These are phyloP conservation scores for Lithobates sylvaticus DNA, from an alignment of 2,797 vertebrate genomes.

Conservation along the genomic window DNA sequence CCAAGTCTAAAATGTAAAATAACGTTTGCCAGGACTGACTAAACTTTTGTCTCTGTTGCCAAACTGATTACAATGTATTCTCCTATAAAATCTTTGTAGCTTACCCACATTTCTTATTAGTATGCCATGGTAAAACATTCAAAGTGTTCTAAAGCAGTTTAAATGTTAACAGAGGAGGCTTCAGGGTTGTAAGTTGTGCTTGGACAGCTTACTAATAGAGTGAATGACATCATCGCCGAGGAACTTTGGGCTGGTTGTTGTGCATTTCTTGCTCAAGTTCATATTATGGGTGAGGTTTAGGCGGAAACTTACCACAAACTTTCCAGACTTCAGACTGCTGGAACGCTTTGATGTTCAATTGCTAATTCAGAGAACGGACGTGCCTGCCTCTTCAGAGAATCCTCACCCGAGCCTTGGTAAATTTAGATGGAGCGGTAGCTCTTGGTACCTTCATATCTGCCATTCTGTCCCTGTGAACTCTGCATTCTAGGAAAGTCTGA, in stretches of 20 bases:
- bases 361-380: constrained; percentile 42
- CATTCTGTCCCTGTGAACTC: constrained; percentile 62
- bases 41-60: no score
- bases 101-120: background rate
- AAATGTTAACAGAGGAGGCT: background rate
- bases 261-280: constrained; percentile 25
- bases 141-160: background rate
- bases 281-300: constrained; percentile 45
- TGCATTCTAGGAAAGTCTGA: constrained; percentile 70
- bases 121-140: background rate
- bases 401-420: constrained; percentile 53
- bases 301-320: constrained; percentile 37
- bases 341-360: constrained; percentile 42
- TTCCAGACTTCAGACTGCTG: constrained; percentile 43
- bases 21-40: no score
- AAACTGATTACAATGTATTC: no score
- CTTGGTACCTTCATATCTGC: constrained; percentile 67
- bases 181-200: background rate
- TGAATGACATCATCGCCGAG: constrained; percentile 20
- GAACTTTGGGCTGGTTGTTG: constrained; percentile 31
- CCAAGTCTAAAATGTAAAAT: no score
- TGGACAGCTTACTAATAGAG: background rate
- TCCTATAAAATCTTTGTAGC: background rate
- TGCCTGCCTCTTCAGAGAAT: constrained; percentile 4
- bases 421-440: constrained; percentile 63